These are phyloP conservation scores for Nemoura dubitans DNA, from an alignment of 2,888 invertebrate species.

Conservation along the genomic window DNA sequence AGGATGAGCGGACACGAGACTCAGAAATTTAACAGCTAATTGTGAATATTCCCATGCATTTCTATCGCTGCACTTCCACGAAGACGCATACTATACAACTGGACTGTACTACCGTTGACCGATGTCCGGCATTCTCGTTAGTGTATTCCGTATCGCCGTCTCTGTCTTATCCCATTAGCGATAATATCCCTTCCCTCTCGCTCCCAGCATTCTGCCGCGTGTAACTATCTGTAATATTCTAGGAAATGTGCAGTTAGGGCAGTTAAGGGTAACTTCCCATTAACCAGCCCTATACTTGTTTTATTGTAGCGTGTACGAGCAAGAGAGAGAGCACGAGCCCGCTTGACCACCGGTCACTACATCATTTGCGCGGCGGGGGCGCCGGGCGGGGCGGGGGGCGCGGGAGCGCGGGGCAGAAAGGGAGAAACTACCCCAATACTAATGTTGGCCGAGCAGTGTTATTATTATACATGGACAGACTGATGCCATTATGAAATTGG, in stretches of 20 bases:
- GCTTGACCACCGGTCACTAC: slow-evolving; percentile 35
- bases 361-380: neutral
- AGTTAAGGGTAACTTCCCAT: slow-evolving; percentile 52
- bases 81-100: neutral
- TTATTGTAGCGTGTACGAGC: slow-evolving; percentile 40
- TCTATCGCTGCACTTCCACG: no score
- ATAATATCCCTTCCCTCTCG: neutral
- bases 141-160: neutral
- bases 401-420: neutral
- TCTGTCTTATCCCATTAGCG: neutral
- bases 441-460: slow-evolving; percentile 41
- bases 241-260: slow-evolving; percentile 52
- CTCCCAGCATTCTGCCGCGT: neutral
- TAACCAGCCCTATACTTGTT: slow-evolving; percentile 50
- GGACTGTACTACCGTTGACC: neutral
- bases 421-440: slow-evolving; percentile 28
- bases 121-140: neutral
- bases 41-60: no score
- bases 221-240: slow-evolving; percentile 49
- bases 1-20: no score
- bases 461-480: slow-evolving; percentile 30
- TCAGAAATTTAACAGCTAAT: no score
- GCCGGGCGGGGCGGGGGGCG: neutral
- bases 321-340: neutral
- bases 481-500: slow-evolving; percentile 43